Conservation (phyloP, 2,113 vertebrate genomes). For the Nannobrachium achirus region DNA sequence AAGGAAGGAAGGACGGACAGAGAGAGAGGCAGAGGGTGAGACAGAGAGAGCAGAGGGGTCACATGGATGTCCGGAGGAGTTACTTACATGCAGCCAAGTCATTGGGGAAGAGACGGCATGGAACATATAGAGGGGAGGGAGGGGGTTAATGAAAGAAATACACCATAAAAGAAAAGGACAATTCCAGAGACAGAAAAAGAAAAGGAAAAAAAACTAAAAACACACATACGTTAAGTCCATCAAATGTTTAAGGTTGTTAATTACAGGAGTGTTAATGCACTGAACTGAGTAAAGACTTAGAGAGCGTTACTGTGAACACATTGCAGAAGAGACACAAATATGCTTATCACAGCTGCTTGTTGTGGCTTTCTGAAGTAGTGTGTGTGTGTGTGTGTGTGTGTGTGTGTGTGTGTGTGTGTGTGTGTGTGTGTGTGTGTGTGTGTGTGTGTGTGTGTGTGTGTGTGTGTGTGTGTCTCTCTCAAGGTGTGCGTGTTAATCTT, state of each 20-base stretch:
- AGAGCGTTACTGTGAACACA: conserved; percentile 39
- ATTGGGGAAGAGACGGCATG: conserved; percentile 99
- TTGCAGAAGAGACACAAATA: conserved; percentile 34
- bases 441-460: conserved; percentile 50
- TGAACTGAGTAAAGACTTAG: conserved; percentile 20
- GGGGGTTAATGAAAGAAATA: conserved; percentile 66
- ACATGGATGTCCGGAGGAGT: conserved; percentile 79
- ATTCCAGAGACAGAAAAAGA: conserved; percentile 28
- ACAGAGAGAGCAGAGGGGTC: conserved; percentile 21
- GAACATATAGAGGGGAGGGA: conserved; percentile 89
- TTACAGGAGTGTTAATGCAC: conserved; percentile 51
- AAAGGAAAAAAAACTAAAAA: conserved; percentile 39
- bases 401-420: neutral
- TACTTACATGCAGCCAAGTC: conserved; percentile 99
- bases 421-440: neutral
- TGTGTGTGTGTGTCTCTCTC: too few species aligned
- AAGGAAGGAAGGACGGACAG: neutral
- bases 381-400: neutral
- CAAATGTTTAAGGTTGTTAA: conserved; percentile 33
- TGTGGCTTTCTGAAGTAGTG: neutral
- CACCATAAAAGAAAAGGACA: neutral
- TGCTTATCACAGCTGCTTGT: conserved; percentile 4
- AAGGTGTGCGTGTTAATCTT: too few species aligned
- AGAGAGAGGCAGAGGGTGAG: conserved; percentile 10
- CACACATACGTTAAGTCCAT: neutral